Evolutionary conservation across 2,888 invertebrate species (phyloP), one percentile per base, ranked within the genome.

Genomic region (Aspidiotus destructor): DNA sequence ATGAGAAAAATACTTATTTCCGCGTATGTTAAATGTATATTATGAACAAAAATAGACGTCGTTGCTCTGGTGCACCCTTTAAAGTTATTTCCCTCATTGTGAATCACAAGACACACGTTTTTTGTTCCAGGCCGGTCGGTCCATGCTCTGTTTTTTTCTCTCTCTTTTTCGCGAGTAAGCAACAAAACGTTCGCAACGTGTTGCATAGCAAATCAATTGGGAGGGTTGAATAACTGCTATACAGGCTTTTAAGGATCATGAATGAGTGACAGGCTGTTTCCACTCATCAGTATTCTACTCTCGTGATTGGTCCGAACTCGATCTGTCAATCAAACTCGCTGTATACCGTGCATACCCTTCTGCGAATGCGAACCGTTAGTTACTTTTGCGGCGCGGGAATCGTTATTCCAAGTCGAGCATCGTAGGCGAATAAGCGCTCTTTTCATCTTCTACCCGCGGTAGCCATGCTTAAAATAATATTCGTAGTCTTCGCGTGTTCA

Each of bases 251-350:
- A 10, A 48, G 48, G 60, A 48, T 48, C 58, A 67, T 58, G 67
- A 58, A 58, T 58, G 58, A 58, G 60, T 67, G 69, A 65, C 70
- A 86, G 87, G 87, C 86, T 70, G 70, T 84, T 83, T 82, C 79
- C 81, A 80, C 84, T 85, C 86, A 86, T 86, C 86, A 85, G 84
- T 82, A 83, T 84, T 84, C 82, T 83, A 80, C 82, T 80, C 82
- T 83, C 82, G 84, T 84, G 83, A 87, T 87, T 87, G 87, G 87
- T 28, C 81, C 83, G 84, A 83, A 83, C 82, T 81, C 68, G 82
- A 84, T 82, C 85, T 87, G 87, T 87, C 87, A 87, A 86, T 87
- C 87, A 87, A 80, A 41, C 60, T 64, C 69, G 65, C 60, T 61
- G 17, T 17, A 61, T 28, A 67, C 67, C 67, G 58, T 67, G 28